A percentile compares a stretch with the other conserved stretches of the same genome.
Evolutionary conservation across 2,113 vertebrate species (phyloP).

Genomic region (Ciconia maguari): DNA sequence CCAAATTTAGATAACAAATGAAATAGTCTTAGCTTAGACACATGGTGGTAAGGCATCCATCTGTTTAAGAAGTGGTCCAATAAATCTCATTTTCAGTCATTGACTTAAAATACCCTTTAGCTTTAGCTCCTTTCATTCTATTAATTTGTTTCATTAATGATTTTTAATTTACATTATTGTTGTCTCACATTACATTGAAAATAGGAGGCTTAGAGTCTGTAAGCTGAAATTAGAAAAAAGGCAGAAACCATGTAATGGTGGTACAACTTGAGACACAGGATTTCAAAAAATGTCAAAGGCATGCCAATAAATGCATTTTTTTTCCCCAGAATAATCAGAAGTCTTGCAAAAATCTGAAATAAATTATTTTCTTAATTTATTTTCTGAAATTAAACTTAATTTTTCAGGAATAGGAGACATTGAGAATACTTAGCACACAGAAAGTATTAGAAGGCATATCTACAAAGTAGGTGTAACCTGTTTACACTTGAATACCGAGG

Average conservation of each 20-base stretch:
- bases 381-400: background rate
- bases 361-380: background rate
- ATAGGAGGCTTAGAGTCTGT: background rate
- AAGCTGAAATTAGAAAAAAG: background rate
- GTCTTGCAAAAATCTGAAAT: background rate
- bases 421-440: background rate
- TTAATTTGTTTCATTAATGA: background rate
- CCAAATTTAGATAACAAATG: background rate
- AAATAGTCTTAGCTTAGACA: background rate
- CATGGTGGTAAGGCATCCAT: background rate
- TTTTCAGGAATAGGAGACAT: background rate
- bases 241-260: background rate
- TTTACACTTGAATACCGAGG: background rate
- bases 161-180: background rate
- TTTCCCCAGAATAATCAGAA: background rate
- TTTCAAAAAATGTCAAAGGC: background rate
- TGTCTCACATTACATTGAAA: background rate
- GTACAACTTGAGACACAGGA: background rate
- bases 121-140: background rate
- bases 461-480: background rate
- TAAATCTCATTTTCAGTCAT: background rate
- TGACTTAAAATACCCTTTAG: background rate
- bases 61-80: background rate
- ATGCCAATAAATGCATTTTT: background rate
- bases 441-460: background rate